Conservation (phyloP, 2,888 invertebrate species). For the Limenitis camilla region DNA sequence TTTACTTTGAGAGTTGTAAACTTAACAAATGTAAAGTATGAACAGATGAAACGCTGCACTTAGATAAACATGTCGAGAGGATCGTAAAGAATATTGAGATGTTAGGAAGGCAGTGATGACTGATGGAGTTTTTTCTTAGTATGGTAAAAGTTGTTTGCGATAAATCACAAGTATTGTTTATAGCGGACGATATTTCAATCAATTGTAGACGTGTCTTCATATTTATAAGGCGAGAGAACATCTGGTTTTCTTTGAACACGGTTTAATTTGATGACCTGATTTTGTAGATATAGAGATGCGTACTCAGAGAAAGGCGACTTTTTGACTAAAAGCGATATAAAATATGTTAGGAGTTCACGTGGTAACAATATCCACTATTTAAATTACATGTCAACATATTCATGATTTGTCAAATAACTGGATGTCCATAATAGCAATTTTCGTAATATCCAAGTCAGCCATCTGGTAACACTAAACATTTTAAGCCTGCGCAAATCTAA, state of each 20-base stretch:
- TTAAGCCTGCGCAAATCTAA: no score
- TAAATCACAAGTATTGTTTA: conserved; percentile 19
- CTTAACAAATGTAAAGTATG: conserved; percentile 33
- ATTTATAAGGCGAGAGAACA: conserved; percentile 7
- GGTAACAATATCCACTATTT: no score
- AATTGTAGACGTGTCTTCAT: conserved; percentile 5
- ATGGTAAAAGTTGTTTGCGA: conserved; percentile 14
- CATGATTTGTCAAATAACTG: no score
- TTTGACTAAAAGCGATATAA: no score
- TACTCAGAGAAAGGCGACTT: no score
- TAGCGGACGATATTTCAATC: conserved; percentile 10
- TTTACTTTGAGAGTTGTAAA: conserved; percentile 43
- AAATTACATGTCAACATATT: no score
- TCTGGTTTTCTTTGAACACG: conserved; percentile 9
- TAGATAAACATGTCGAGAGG: conserved; percentile 12
- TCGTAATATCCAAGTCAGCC: no score
- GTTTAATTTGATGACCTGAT: neutral
- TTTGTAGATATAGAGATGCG: no score
- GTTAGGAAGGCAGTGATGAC: conserved; percentile 10
- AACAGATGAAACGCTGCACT: conserved; percentile 26
- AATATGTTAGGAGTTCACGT: no score
- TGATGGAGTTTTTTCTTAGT: conserved; percentile 9
- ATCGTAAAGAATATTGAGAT: conserved; percentile 19
- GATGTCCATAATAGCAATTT: no score
- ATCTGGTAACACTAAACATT: no score